Percentiles rank a stretch among this genome's conserved stretches.
Conservation (phyloP, 1,140 invertebrate genomes). For the Drosophila pachea region DNA sequence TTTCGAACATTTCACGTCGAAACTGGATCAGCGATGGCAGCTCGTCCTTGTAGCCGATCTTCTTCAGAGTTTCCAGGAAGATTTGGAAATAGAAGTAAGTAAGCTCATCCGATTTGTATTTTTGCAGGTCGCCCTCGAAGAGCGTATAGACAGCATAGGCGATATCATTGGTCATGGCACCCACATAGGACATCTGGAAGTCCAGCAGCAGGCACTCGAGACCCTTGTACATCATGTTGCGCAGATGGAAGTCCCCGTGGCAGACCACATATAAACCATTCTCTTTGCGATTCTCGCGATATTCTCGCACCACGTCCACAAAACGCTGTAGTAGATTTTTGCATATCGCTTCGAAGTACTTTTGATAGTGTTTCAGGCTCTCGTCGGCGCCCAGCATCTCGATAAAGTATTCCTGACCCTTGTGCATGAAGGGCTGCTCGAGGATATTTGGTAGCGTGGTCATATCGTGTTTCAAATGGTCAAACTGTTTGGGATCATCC, state of each 20-base stretch:
- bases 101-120: not conserved
- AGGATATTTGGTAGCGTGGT: not conserved
- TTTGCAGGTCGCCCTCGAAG: not conserved
- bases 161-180: not conserved
- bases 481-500: constrained; percentile 17
- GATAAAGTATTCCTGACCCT: not conserved
- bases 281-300: not conserved
- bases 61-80: not conserved
- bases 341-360: not conserved
- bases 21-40: not conserved
- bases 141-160: not conserved
- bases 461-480: not conserved
- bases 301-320: not conserved
- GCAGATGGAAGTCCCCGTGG: not conserved
- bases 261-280: not conserved
- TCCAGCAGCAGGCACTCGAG: not conserved
- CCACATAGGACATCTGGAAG: constrained; percentile 4
- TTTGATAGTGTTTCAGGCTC: not conserved
- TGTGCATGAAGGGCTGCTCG: not conserved
- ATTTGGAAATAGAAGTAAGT: not conserved
- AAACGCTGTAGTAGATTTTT: not conserved
- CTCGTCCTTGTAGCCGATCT: not conserved
- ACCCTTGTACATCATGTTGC: not conserved
- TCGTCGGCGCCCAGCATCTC: not conserved
- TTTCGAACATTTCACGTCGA: not conserved